A percentile compares a stretch with the other conserved stretches of the same genome.
Evolutionary conservation across 2,797 vertebrate genomes (phyloP).

Genomic region (Microtus californicus): DNA sequence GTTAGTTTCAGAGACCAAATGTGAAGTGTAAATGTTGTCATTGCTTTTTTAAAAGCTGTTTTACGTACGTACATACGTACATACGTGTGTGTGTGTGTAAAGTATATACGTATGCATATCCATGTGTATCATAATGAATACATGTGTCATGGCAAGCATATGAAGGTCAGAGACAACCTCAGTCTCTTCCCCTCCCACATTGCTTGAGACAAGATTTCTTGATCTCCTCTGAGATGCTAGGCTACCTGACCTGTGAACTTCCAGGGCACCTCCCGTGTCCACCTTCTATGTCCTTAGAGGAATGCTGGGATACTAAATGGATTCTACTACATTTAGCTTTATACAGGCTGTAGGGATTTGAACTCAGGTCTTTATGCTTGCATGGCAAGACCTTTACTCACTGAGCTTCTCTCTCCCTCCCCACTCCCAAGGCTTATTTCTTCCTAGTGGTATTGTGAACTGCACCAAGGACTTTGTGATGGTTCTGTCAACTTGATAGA

Average conservation of each 20-base stretch:
- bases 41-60: neutral
- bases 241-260: neutral
- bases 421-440: neutral
- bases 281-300: neutral
- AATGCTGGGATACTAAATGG: neutral
- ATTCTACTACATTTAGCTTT: neutral
- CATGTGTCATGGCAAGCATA: neutral
- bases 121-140: neutral
- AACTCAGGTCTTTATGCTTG: neutral
- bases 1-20: neutral
- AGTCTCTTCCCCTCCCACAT: neutral
- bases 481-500: neutral
- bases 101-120: neutral
- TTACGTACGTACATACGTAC: neutral
- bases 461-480: neutral
- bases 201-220: neutral
- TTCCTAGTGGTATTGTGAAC: neutral
- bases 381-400: neutral
- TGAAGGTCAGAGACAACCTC: neutral
- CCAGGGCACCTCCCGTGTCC: neutral
- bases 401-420: neutral
- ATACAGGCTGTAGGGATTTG: neutral
- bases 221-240: neutral
- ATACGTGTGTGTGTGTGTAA: neutral
- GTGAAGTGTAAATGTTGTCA: neutral